Base-by-base conservation (phyloP, 1,140 invertebrate species). In the Lanistes nyassanus region DNA sequence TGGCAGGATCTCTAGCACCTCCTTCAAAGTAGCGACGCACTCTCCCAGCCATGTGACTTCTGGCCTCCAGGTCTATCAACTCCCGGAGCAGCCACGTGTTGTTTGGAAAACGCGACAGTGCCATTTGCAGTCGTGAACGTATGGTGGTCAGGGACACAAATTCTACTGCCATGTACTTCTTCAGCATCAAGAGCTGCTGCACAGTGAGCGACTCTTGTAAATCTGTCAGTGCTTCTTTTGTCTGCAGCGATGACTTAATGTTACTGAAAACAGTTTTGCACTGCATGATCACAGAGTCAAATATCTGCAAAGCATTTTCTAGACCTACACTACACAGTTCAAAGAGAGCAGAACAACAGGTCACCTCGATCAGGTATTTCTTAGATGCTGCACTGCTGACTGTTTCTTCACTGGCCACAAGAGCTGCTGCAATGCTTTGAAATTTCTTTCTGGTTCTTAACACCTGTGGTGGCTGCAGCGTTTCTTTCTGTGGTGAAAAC, bases 321-420 rank as follows among this genome's bases (percentile, higher is more conserved):
- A 86, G n/a, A 58, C 81, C 81, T 55, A 70, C 75, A 64, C 80
- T 78, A 76, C 87, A 83, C 74, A 86, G 88, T 47, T 87, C 82
- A 79, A 88, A 89, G 42, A 87, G 75, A 5, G 85, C 80, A 79
- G 80, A 85, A 79, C 88, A 88, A 36, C 79, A 78, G 55, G 81
- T 34, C 58, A 81, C 19, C 69, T 67, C 34, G 67, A 55, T 47
- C 47, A 64, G 51, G 13, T 47, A 60, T 65, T 58, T 26, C 21
- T 26, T 58, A 64, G 47, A 74, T 31, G 39, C 60, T 31, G 51
- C 34, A 11, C 21, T 9, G 7, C 26, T 21, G 5, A 53, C 39
- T n/a, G 37, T 60, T 5, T 13, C 23, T 9, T 79, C n/a, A 23
- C 74, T 70, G 5, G 76, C 72, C 29, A 81, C 29, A 56, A 81